Evolutionary conservation across 2,113 vertebrate species (phyloP), one percentile per base, ranked within the genome.

Genomic region (Coptodon rendalli): DNA sequence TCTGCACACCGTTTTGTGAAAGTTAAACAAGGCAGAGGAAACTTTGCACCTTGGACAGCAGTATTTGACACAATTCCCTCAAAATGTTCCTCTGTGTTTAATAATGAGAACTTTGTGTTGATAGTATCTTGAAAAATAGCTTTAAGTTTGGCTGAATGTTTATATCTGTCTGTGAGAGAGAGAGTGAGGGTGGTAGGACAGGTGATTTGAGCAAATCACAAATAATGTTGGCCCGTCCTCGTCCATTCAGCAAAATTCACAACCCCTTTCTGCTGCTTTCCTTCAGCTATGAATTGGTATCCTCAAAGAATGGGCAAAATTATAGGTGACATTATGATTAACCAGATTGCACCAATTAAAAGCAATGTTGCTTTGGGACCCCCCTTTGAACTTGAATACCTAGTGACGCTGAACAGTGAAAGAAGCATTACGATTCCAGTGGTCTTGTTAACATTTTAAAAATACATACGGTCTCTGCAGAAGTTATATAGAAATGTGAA

Each of bases 321-420:
- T 40, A 24, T 53, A 57, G 54, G 27, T 85, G 71, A 86, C 57
- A 87, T 87, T 91, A 68, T 29, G 34, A 68, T 22, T 68, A 85
- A 81, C 85, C 63, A 68, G 63, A 73, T 66, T 83, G 31, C 52
- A 89, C 91, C 87, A 92, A 81, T 92, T 92, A 90, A 83, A 89
- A 80, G 54, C 82, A 66, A 22, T 52, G 87, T 84, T 89, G 85
- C 82, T 90, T 48, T 83, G 86, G 87, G 80, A 88, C 36, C 22
- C 68, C 76, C 56, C 76, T 87, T 86, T 88, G 38, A 81, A 78
- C 83, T 80, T 73, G 76, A 76, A 76, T 76, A 29, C 43, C 17
- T 22, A 17, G 43, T 52, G 12, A 66, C 2, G 1, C 59, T 5
- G 19, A 52, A 50, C 59, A 36, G 24, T 11, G 40, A 11, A 48